Evolutionary conservation across 2,888 invertebrate species (phyloP), one percentile per base, ranked within the genome.

Genomic region (Pantelozetes paolii): DNA sequence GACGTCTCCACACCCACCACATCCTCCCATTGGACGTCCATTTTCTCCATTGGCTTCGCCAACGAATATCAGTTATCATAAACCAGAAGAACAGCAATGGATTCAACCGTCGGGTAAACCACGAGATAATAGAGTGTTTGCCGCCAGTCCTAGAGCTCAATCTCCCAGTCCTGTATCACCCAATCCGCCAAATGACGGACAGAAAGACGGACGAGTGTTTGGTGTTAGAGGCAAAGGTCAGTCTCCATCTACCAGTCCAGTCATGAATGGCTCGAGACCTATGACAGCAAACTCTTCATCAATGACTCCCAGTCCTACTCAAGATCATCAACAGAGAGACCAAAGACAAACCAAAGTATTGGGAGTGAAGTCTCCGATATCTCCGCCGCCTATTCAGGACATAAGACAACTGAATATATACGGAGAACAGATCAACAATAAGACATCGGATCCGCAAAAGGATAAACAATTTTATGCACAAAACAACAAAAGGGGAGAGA

Each of bases 51-150:
- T 26, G 6, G 30, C 30, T n/a, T 71, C 54, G 1, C 32, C 50
- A 48, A 50, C 48, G 13, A 50, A n/a, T 50, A 71, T 71, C 11
- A 32, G 54, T n/a, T 71, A 50, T 32, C 54, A 71, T 32, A 3
- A 50, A 15, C 48, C 50, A 18, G 50, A 71, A 71, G 50, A 71
- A 50, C 71, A 71, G 28, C 71, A 71, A 30, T 54, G 54, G 48
- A 30, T 40, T 11, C 20, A 36, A 40, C 13, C 40, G 40, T 23
- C 11, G 8, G 40, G 40, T 9, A 36, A 40, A 2, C 1, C 20
- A 5, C 36, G 26, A 67, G 67, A 67, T 67, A 36, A 20, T 11
- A 20, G 67, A 42, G 67, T 67, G 3, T 67, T 67, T 23, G 67
- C 32, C 5, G 11, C 67, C 20, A 40, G 42, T 23, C 23, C 36